Conservation (phyloP, 2,797 vertebrate species). For the Antrozous pallidus region DNA sequence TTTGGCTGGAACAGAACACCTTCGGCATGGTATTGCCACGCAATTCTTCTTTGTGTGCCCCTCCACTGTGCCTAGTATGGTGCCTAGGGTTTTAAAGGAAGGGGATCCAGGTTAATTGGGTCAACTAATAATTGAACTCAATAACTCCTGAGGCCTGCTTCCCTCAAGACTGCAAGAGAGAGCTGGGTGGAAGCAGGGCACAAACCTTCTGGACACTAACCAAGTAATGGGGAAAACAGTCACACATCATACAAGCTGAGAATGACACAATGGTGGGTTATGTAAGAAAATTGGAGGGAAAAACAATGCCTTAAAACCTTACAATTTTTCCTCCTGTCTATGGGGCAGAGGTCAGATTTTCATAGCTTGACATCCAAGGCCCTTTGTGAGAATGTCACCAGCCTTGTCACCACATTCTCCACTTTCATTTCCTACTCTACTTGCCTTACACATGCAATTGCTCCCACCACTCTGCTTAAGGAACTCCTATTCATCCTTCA, state of each 20-base stretch:
- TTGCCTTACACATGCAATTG: not conserved
- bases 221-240: not conserved
- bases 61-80: not conserved
- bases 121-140: not conserved
- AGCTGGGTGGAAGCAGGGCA: not conserved
- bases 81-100: not conserved
- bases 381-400: not conserved
- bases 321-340: not conserved
- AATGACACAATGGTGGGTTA: fast-evolving
- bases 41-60: fast-evolving
- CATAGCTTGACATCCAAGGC: not conserved
- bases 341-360: not conserved
- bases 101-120: not conserved
- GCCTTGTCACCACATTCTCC: not conserved
- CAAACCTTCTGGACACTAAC: not conserved
- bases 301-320: not conserved
- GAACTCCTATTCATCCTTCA: not conserved
- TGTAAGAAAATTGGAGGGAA: not conserved
- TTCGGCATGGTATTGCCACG: fast-evolving
- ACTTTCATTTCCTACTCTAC: not conserved
- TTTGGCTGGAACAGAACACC: not conserved
- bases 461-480: not conserved
- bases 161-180: not conserved
- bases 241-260: fast-evolving
- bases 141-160: not conserved